These are phyloP conservation scores for Vanacampus margaritifer DNA, from an alignment of 2,113 vertebrate species.

Conservation along the genomic window DNA sequence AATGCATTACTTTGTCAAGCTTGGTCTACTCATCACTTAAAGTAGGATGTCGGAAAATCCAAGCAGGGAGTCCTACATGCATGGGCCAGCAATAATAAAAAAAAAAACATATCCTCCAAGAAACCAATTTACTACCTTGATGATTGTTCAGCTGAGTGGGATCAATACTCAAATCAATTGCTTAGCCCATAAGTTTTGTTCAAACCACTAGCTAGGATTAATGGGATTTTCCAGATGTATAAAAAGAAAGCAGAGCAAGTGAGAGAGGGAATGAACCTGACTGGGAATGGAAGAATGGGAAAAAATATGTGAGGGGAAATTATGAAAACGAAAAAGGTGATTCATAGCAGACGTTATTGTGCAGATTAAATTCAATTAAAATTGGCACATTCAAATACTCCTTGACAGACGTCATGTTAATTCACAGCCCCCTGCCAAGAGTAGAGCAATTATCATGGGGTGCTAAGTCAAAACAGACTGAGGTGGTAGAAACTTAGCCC, in stretches of 20 bases:
- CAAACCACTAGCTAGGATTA: constrained; percentile 70
- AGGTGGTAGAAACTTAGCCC: constrained; percentile 38
- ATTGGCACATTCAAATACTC: constrained; percentile 61
- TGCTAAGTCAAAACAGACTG: constrained; percentile 67
- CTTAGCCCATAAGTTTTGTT: constrained; percentile 72
- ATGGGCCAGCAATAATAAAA: constrained; percentile 61
- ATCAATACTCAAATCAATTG: constrained; percentile 73
- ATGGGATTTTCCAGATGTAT: constrained; percentile 64
- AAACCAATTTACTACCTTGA: constrained; percentile 77
- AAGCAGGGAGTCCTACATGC: constrained; percentile 49
- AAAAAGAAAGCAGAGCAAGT: constrained; percentile 43
- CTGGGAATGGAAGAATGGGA: constrained; percentile 60
- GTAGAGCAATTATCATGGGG: constrained; percentile 61
- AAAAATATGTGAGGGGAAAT: constrained; percentile 63
- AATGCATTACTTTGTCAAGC: constrained; percentile 43
- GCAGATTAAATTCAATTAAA: constrained; percentile 70
- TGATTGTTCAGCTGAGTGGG: constrained; percentile 68
- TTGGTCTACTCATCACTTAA: constrained; percentile 15
- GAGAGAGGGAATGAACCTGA: constrained; percentile 57
- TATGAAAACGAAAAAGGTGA: constrained; percentile 67
- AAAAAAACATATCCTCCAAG: constrained; percentile 71
- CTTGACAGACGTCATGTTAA: constrained; percentile 68
- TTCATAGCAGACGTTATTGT: constrained; percentile 62
- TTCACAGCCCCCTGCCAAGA: constrained; percentile 70
- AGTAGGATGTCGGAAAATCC: constrained; percentile 16